Evolutionary conservation across 2,888 invertebrate genomes (phyloP), one percentile per base, ranked within the genome.

Genomic region (Conus canariensis): DNA sequence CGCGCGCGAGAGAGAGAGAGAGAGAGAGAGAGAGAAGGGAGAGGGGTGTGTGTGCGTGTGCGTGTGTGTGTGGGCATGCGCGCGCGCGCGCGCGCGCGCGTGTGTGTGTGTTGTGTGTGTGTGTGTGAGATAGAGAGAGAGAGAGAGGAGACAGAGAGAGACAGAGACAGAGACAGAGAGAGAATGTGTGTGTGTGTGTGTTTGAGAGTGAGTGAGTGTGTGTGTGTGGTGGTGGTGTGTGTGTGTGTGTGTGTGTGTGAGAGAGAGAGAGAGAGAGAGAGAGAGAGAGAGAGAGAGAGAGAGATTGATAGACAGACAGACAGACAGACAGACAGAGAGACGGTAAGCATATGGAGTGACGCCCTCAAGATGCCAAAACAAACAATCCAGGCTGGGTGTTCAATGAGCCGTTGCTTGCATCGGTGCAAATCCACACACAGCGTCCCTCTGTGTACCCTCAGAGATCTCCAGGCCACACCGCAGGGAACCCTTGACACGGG

Each of bases 241-340:
- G 30, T 45, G 45, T 45, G 45, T 45, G 45, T 45, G 45, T 45
- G 45, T 45, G 30, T 30, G 30, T 19, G 80, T 10, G 30, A 80
- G 80, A 80, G 30, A 80, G 80, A 80, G 30, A 80, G 80, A 80
- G 30, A 80, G 80, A 80, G 45, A 45, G 45, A 45, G 45, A 45
- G 45, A 45, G 45, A 45, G 58, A 56, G 58, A 83, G 56, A 83
- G 56, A 83, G 30, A 80, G 80, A 80, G 30, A 80, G 80, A 80
- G 30, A 80, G 25, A 80, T 10, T 10, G 30, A 80, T 45, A 80
- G 30, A 80, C 45, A 80, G 30, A 80, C 14, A 80, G 30, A 80
- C 14, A 80, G 45, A 45, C 3, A 45, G 45, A 45, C 3, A 45
- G 45, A 45, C 7, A 56, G 58, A 83, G 16, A 83, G 56, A 83